Conservation (phyloP, 2,113 vertebrate species). For the Microtus ochrogaster region DNA sequence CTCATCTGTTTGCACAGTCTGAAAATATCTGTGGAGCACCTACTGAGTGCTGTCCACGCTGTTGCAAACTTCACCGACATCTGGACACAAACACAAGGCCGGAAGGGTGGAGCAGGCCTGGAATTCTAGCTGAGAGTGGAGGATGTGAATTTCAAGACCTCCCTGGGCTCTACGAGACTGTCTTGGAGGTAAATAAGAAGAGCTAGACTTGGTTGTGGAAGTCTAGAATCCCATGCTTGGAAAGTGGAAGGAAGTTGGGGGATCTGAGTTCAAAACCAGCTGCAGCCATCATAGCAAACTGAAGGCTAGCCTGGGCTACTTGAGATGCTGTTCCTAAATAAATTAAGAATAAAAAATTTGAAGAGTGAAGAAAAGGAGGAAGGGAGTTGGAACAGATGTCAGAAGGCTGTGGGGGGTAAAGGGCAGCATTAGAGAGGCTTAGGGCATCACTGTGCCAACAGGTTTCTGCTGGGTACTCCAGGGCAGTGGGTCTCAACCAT, state of each 20-base stretch:
- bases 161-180: no score
- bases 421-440: background rate
- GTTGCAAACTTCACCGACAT: background rate
- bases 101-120: background rate
- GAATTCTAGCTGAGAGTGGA: background rate
- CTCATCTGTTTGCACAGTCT: background rate
- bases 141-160: background rate
- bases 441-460: rapidly evolving
- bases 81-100: no score
- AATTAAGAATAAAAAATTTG: background rate
- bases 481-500: background rate
- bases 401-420: background rate
- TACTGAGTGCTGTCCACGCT: conserved; percentile 28
- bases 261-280: background rate
- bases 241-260: no score
- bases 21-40: conserved; percentile 29
- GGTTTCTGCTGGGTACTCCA: no score
- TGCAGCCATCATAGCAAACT: background rate
- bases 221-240: background rate
- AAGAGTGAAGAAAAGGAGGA: background rate
- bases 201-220: background rate
- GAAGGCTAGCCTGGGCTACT: background rate
- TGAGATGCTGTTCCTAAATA: background rate
- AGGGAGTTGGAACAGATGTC: background rate
- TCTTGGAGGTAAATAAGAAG: no score